phyloP scores from a whole-genome alignment of 1,140 invertebrate species.

The Lineus longissimus region DNA sequence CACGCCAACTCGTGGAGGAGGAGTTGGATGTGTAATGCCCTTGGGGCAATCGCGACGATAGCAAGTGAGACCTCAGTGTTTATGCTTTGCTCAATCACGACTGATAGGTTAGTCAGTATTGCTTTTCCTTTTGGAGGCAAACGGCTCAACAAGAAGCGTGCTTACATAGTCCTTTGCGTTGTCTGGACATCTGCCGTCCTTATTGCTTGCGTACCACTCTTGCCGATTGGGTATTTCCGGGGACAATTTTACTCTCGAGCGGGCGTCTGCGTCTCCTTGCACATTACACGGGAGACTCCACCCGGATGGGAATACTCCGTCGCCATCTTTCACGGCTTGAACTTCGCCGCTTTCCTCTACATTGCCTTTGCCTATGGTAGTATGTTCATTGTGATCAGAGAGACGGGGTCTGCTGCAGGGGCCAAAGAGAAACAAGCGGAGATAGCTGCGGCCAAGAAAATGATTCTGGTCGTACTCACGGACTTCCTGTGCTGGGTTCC shows the following conservation, averaged over 20 bases:
- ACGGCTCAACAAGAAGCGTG: not conserved
- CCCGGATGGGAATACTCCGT: not conserved
- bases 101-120: not conserved
- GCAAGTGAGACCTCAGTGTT: not conserved
- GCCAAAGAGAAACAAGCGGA: not conserved
- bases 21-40: not conserved
- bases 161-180: not conserved
- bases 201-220: not conserved
- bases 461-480: not conserved
- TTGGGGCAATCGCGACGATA: conserved; percentile 6
- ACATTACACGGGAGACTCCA: not conserved
- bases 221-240: not conserved
- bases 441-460: not conserved
- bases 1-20: not conserved
- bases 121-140: not conserved
- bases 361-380: not conserved
- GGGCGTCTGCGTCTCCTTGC: not conserved
- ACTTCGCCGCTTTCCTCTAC: not conserved
- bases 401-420: not conserved
- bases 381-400: not conserved
- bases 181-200: not conserved
- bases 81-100: not conserved
- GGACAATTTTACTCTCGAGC: not conserved
- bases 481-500: not conserved
- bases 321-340: not conserved